These are phyloP conservation scores for Belgica antarctica DNA, from an alignment of 2,888 invertebrate genomes.

Conservation along the genomic window DNA sequence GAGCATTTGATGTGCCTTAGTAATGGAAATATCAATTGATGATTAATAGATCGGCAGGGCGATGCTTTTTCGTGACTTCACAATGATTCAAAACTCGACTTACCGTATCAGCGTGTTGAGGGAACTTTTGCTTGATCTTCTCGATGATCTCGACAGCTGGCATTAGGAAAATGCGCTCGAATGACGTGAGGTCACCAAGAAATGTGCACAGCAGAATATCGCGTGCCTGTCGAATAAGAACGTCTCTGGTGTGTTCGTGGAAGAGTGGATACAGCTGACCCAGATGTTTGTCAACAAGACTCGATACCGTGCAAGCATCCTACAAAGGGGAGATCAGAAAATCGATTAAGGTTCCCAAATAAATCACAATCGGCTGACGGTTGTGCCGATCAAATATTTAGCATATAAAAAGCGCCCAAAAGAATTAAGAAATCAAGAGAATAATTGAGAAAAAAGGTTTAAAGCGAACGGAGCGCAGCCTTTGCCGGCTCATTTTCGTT, in stretches of 20 bases:
- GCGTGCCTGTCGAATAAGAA: constrained; percentile 67
- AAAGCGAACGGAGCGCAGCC: neutral
- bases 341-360: neutral
- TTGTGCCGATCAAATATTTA: no score
- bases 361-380: constrained; percentile 31
- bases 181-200: constrained; percentile 62
- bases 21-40: constrained; percentile 43
- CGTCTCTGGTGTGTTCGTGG: constrained; percentile 58
- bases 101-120: constrained; percentile 48
- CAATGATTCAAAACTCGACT: neutral
- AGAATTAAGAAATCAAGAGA: constrained; percentile 41
- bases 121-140: constrained; percentile 57
- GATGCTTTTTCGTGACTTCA: constrained; percentile 36
- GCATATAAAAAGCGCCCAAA: neutral
- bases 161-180: constrained; percentile 63
- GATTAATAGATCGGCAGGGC: constrained; percentile 23
- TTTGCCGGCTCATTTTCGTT: constrained; percentile 25
- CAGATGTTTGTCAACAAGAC: constrained; percentile 63
- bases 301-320: constrained; percentile 48
- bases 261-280: constrained; percentile 64
- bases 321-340: constrained; percentile 42
- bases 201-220: constrained; percentile 66
- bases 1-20: constrained; percentile 1
- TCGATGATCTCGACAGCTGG: constrained; percentile 61
- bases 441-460: constrained; percentile 28